These are phyloP conservation scores for Dasypus novemcinctus DNA, from an alignment of 2,113 vertebrate genomes.

Conservation along the genomic window DNA sequence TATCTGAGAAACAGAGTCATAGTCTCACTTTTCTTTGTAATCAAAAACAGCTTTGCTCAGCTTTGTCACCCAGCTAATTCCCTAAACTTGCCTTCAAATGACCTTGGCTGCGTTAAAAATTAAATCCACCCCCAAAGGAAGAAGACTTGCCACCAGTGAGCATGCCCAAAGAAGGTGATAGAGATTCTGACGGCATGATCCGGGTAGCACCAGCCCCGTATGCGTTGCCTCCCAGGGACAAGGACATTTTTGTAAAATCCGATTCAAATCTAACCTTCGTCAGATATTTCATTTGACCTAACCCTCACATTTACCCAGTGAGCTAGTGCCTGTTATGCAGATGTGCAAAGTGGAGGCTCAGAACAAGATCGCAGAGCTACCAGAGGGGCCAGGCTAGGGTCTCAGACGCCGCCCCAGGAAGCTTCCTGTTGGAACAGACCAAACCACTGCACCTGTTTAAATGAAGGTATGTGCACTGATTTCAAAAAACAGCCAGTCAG, in stretches of 20 bases:
- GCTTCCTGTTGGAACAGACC: not conserved
- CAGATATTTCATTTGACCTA: not conserved
- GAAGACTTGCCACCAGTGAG: not conserved
- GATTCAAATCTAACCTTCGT: not conserved
- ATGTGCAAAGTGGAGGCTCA: not conserved
- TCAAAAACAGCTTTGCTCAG: slow-evolving; percentile 51
- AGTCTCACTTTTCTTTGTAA: slow-evolving; percentile 26
- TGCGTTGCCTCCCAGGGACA: fast-evolving
- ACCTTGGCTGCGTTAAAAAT: slow-evolving; percentile 54
- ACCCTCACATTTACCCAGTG: not conserved
- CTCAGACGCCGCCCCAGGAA: not conserved
- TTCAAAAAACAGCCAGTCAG: not conserved
- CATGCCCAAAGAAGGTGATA: not conserved
- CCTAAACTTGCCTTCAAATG: not conserved
- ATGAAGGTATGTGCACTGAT: not conserved
- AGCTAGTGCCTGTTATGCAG: not conserved
- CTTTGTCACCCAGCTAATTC: slow-evolving; percentile 46
- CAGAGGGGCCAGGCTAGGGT: not conserved
- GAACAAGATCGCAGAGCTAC: not conserved
- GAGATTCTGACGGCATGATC: fast-evolving
- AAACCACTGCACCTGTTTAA: not conserved
- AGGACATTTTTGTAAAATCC: not conserved
- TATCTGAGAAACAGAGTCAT: slow-evolving; percentile 37
- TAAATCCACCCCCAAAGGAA: slow-evolving; percentile 6
- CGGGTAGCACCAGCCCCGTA: not conserved